Conservation (phyloP, 1,140 invertebrate species). For the Heliconius nattereri region DNA sequence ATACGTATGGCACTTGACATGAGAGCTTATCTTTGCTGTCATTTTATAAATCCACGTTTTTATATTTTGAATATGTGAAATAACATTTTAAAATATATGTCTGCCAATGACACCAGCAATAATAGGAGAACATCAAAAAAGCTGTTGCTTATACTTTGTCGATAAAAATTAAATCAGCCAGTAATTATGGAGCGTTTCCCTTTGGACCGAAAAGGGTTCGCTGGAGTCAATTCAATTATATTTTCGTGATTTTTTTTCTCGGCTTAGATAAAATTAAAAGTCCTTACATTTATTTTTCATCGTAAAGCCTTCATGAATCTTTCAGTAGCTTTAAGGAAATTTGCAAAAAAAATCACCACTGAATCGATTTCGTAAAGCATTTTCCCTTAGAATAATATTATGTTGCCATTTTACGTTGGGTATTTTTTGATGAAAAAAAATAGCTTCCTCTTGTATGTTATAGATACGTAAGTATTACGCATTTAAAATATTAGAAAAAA, state of each 20-base stretch:
- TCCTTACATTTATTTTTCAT: constrained; percentile 41
- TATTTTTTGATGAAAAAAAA: not conserved
- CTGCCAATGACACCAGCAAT: not conserved
- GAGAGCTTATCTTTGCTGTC: constrained; percentile 39
- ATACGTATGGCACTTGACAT: constrained; percentile 31
- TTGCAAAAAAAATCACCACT: constrained; percentile 35
- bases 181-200: constrained; percentile 35
- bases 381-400: constrained; percentile 23
- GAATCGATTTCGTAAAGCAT: constrained; percentile 20
- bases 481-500: not conserved
- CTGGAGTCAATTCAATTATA: constrained; percentile 56
- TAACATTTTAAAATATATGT: constrained; percentile 20
- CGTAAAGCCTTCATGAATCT: constrained; percentile 41
- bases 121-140: not conserved
- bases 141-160: constrained; percentile 14
- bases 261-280: constrained; percentile 46
- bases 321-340: constrained; percentile 43
- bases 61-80: constrained; percentile 30
- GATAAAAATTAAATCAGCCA: constrained; percentile 20
- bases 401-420: not conserved
- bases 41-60: constrained; percentile 32
- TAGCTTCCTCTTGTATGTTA: not conserved
- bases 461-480: no score
- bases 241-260: constrained; percentile 45
- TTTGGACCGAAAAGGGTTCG: constrained; percentile 45